Evolutionary conservation across 2,888 invertebrate species (phyloP).

Genomic region (Eristalinus aeneus): DNA sequence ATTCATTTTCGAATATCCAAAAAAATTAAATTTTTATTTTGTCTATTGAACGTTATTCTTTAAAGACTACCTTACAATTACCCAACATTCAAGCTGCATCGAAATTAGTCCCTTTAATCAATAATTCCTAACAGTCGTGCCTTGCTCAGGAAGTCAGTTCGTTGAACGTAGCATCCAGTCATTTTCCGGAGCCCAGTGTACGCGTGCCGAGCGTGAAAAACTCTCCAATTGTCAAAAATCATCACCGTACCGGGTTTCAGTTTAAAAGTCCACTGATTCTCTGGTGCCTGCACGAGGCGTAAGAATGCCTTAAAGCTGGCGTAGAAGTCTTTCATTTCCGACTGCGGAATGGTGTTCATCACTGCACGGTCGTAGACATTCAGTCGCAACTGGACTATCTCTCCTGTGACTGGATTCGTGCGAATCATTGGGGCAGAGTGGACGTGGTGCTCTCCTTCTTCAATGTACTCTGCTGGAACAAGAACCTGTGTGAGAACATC

Average conservation of each 20-base stretch:
- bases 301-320: slow-evolving; percentile 82
- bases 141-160: slow-evolving; percentile 86
- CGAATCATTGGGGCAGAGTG: slow-evolving; percentile 84
- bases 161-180: slow-evolving; percentile 87
- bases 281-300: slow-evolving; percentile 81
- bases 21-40: neutral
- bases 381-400: slow-evolving; percentile 85
- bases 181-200: slow-evolving; percentile 86
- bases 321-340: slow-evolving; percentile 84
- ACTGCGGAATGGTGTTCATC: slow-evolving; percentile 82
- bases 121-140: slow-evolving; percentile 82
- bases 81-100: neutral
- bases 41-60: neutral
- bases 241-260: slow-evolving; percentile 86
- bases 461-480: slow-evolving; percentile 85
- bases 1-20: neutral
- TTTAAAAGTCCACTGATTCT: slow-evolving; percentile 84
- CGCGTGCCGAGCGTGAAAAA: slow-evolving; percentile 87
- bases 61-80: neutral
- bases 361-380: slow-evolving; percentile 89
- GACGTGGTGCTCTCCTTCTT: slow-evolving; percentile 83
- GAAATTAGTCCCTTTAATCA: slow-evolving; percentile 68
- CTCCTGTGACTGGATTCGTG: slow-evolving; percentile 82
- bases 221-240: slow-evolving; percentile 89
- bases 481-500: slow-evolving; percentile 83